Base-by-base conservation (phyloP, 2,888 invertebrate genomes). In the Gerris lacustris region DNA sequence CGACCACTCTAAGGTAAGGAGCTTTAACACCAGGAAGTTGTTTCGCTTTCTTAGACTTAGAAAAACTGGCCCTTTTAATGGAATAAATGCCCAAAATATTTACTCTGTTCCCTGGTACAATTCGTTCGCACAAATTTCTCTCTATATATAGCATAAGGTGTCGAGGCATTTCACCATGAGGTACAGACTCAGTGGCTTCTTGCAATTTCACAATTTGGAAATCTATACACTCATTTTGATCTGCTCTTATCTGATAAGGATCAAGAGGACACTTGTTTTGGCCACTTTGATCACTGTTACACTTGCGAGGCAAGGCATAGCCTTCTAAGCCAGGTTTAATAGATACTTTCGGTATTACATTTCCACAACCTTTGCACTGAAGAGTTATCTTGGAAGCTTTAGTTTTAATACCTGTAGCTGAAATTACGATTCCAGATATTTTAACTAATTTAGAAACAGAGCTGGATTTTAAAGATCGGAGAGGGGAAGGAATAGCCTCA, bases 201-300 rank as follows among this genome's bases (percentile, higher is more conserved):
- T 99, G 98, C 11, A 98, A 82, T 81, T 97, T 99, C n/a, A 99
- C 81, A 0, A 92, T 89, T 87, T 99, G 99, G 79, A 94, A 99
- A 82, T 99, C 98, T 44, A 98, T 93, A 81, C 98, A 99, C 76
- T 88, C 86, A 81, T 98, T 98, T 81, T 96, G 96, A 80, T 99
- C 98, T 17, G 98, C 97, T 81, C 98, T 88, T 74, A 99, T 96
- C 80, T 95, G 96, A 80, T 93, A 99, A 1, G 99, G 99, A 82
- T 99, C 99, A 71, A 97, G 80, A 0, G 98, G 97, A 79, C 99
- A 99, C 78, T 92, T 92, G 0, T 92, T 91, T 70, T 91, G 84
- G 44, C 96, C 96, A 73, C 92, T 90, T 84, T 95, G 94, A 79
- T 96, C 96, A 17, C 94, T 94, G 80, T 87, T 90, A 80, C 99